Conservation (phyloP, 2,113 vertebrate species). For the Bombycilla garrulus region DNA sequence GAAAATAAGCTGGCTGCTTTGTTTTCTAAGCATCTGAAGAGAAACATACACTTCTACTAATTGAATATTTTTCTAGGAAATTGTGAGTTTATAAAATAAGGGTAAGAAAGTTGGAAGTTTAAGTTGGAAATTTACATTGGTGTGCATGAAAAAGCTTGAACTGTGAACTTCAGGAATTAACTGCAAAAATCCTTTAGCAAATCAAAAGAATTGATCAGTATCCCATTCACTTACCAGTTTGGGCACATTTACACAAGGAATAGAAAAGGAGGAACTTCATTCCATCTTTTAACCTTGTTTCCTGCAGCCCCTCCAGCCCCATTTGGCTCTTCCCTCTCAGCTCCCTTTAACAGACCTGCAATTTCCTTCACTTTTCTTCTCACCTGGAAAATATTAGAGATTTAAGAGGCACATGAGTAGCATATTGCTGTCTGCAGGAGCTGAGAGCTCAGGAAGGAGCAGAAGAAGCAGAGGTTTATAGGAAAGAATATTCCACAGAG, state of each 20-base stretch:
- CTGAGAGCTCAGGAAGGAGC: background rate
- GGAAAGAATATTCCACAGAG: background rate
- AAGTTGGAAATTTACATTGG: background rate
- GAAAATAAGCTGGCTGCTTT: background rate
- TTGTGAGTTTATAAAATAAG: conserved; percentile 32
- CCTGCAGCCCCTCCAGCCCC: background rate
- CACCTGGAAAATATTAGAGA: background rate
- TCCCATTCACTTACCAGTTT: background rate
- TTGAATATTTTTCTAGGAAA: conserved; percentile 51
- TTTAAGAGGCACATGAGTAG: background rate
- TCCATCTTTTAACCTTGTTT: background rate
- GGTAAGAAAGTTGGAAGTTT: background rate
- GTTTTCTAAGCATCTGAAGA: conserved; percentile 10
- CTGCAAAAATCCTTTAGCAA: background rate
- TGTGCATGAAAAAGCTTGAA: background rate
- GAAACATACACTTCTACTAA: conserved; percentile 40
- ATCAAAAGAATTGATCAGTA: conserved; percentile 2
- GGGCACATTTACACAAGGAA: background rate
- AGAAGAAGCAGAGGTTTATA: background rate
- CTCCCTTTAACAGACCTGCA: background rate
- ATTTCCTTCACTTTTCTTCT: conserved; percentile 34
- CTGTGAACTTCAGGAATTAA: background rate
- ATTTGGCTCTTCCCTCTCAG: background rate
- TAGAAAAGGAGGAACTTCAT: background rate
- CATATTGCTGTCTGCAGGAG: background rate